These are phyloP conservation scores for Chrysina gloriosa DNA, from an alignment of 2,888 invertebrate genomes.

Conservation along the genomic window DNA sequence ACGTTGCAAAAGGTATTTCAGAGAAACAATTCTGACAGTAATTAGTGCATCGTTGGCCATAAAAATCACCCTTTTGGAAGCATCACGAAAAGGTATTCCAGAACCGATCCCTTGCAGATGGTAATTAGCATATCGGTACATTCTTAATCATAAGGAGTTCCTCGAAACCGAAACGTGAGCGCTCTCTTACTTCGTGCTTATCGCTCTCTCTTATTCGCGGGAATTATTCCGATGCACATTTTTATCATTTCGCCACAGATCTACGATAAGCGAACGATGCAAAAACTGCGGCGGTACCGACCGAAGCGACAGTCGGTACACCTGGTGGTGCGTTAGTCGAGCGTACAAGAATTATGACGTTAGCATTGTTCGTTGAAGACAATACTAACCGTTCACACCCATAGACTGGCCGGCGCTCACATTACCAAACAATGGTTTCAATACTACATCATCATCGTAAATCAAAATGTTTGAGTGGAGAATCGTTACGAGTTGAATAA, in stretches of 20 bases:
- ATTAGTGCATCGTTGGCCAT: no score
- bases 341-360: conserved; percentile 61
- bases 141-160: no score
- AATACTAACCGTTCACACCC: conserved; percentile 61
- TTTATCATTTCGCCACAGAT: not conserved
- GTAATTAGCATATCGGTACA: no score
- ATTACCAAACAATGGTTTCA: conserved; percentile 60
- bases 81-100: no score
- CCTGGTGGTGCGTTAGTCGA: conserved; percentile 56
- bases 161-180: not conserved
- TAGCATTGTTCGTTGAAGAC: conserved; percentile 60
- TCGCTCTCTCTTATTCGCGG: not conserved
- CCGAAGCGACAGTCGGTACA: conserved; percentile 45
- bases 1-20: no score
- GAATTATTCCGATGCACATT: not conserved
- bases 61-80: no score
- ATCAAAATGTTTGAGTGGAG: conserved; percentile 53
- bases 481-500: conserved; percentile 46
- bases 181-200: not conserved
- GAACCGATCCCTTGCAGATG: no score
- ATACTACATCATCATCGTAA: conserved; percentile 57
- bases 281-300: not conserved
- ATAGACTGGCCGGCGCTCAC: conserved; percentile 53
- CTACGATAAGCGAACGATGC: conserved; percentile 1
- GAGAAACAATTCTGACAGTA: no score